Percentiles rank a stretch among this genome's conserved stretches.
Conservation (phyloP, 2,797 vertebrate genomes). For the Graptemys geographica region DNA sequence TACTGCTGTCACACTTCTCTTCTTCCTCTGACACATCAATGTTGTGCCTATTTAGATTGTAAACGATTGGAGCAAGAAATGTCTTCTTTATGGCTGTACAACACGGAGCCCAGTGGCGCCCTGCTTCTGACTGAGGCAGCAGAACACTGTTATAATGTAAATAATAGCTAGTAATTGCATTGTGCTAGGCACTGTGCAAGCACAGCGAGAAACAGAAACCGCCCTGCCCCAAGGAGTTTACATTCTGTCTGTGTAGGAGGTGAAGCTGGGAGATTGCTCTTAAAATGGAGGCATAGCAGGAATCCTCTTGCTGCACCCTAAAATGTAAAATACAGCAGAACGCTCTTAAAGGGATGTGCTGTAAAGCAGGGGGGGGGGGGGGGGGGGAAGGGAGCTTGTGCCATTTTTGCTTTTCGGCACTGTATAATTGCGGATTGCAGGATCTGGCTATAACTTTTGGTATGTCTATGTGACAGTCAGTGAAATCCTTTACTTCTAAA, state of each 20-base stretch:
- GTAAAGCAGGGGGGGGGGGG: rapidly evolving
- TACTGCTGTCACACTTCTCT: not conserved
- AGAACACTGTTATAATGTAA: not conserved
- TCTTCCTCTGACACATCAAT: not conserved
- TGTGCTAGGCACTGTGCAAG: not conserved
- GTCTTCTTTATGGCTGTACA: not conserved
- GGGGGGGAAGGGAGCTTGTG: not conserved
- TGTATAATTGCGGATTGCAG: not conserved
- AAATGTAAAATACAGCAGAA: not conserved
- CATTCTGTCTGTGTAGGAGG: rapidly evolving
- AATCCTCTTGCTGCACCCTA: not conserved
- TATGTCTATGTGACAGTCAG: rapidly evolving
- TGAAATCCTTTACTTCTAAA: not conserved
- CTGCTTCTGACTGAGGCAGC: not conserved
- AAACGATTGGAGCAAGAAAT: not conserved
- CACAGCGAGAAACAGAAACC: not conserved
- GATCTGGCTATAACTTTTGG: rapidly evolving
- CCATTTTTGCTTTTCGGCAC: not conserved
- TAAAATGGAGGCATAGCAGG: not conserved
- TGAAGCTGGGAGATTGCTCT: not conserved
- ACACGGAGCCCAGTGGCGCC: not conserved
- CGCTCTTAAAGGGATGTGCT: not conserved
- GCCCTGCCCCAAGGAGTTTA: rapidly evolving
- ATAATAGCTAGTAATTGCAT: rapidly evolving
- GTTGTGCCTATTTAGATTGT: not conserved